Base-by-base conservation (phyloP, 2,113 vertebrate species). In the Pelobates fuscus region DNA sequence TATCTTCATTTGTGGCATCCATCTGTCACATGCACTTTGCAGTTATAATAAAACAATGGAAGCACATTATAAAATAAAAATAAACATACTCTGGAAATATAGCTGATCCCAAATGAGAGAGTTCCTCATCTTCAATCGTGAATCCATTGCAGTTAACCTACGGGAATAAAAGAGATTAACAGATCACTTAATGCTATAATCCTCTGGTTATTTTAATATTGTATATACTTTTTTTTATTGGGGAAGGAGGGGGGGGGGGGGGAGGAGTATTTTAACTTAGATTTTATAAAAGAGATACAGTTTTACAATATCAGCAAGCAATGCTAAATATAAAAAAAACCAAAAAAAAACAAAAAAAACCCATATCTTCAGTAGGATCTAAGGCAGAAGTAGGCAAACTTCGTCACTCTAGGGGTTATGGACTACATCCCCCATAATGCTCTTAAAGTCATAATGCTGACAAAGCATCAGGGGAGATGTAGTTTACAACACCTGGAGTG, bases 81-180 rank as follows among this genome's bases (percentile, higher is more conserved):
- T 8, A 15, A 20, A 26, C 91, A 86, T 94, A 99, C 97, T 98
- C 95, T 26, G 97, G 97, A 82, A 98, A 99, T 82, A 99, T 81
- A 2, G 97, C 96, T 49, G 96, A 96, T 58, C 97, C 97, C 80
- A 99, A 75, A 70, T 97, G 94, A 63, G 93, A 96, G 60, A 99
- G 92, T 46, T 98, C 96, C 81, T 98, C 97, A 10, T 99, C 97
- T 82, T 99, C 97, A 67, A 98, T 91, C 2, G 95, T 96, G 86
- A 99, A 99, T 60, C 97, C 96, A 63, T 99, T 99, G 79, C 97
- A 99, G 82, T 96, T 94, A 49, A 98, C 94, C 97, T 97, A 73
- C 25, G 14, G 66, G 83, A 78, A 80, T n/a, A 67, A 32, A 73
- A 29, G 15, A 10, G 0, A 25, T 29, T 8, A 24, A 78, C 2